phyloP scores from a whole-genome alignment of 2,113 vertebrate genomes.

The Ceyx cyanopectus region DNA sequence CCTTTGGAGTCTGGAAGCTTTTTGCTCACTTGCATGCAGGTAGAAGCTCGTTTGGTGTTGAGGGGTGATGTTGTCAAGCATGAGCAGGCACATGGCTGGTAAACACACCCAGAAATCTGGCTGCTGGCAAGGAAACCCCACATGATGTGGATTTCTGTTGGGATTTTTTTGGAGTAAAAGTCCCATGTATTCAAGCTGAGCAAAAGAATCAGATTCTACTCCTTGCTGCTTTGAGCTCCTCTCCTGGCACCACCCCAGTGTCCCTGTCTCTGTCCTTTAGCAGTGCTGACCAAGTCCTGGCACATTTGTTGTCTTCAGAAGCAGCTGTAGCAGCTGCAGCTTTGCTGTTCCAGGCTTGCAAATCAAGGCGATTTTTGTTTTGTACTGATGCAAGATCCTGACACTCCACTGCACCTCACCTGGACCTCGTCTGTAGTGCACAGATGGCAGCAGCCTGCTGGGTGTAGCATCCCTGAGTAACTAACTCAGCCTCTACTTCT shows the following conservation, averaged over 20 bases:
- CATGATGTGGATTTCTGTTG: neutral
- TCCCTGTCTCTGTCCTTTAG: no score
- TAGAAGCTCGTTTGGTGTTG: neutral
- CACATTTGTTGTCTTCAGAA: no score
- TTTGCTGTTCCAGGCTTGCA: no score
- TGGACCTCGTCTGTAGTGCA: no score
- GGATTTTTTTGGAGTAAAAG: neutral
- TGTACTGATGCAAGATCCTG: no score
- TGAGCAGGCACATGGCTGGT: neutral
- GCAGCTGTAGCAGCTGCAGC: no score
- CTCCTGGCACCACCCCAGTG: no score
- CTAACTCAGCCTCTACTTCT: neutral
- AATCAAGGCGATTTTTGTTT: no score
- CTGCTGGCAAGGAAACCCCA: neutral
- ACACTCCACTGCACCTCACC: no score
- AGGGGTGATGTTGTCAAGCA: constrained; percentile 18
- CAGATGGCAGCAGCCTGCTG: no score
- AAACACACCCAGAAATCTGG: neutral
- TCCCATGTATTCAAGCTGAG: neutral
- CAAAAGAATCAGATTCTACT: neutral
- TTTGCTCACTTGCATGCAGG: constrained; percentile 32
- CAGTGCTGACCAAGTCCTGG: no score
- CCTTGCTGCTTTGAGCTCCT: neutral
- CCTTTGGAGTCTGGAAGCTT: neutral
- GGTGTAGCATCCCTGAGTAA: no score